Evolutionary conservation across 2,113 vertebrate species (phyloP).

Genomic region (Epinephelus fuscoguttatus): DNA sequence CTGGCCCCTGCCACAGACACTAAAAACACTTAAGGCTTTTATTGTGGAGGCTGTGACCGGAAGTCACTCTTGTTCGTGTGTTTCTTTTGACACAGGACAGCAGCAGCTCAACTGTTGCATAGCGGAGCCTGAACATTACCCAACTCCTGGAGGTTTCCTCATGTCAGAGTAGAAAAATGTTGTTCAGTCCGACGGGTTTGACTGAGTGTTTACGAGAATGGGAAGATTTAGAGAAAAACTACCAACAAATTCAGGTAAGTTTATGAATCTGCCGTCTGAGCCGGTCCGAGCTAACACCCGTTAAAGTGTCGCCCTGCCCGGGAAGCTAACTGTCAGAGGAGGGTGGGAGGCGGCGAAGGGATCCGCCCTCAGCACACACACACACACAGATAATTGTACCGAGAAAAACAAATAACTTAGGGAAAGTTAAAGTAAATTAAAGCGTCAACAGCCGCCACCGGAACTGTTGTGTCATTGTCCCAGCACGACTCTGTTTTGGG

Average conservation of each 20-base stretch:
- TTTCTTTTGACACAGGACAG: background rate
- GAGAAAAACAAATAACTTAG: background rate
- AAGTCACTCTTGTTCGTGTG: fast-evolving
- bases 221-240: conserved; percentile 92
- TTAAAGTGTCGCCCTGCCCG: background rate
- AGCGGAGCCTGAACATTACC: conserved; percentile 5
- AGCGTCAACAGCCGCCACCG: background rate
- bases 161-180: conserved; percentile 54
- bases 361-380: conserved; percentile 14
- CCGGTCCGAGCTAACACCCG: too few species aligned
- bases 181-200: conserved; percentile 71
- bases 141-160: background rate
- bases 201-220: conserved; percentile 91
- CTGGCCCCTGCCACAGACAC: too few species aligned
- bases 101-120: conserved; percentile 41
- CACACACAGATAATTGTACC: background rate
- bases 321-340: conserved; percentile 1
- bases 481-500: background rate
- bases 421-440: background rate
- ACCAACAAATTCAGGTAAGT: conserved; percentile 91
- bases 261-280: background rate
- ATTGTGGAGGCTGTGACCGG: conserved; percentile 32
- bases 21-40: conserved; percentile 2
- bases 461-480: background rate
- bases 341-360: background rate